Percentiles rank a stretch among this genome's conserved stretches.
These are phyloP conservation scores for Dicrostonyx torquatus DNA, from an alignment of 2,797 vertebrate genomes.

Conservation along the genomic window DNA sequence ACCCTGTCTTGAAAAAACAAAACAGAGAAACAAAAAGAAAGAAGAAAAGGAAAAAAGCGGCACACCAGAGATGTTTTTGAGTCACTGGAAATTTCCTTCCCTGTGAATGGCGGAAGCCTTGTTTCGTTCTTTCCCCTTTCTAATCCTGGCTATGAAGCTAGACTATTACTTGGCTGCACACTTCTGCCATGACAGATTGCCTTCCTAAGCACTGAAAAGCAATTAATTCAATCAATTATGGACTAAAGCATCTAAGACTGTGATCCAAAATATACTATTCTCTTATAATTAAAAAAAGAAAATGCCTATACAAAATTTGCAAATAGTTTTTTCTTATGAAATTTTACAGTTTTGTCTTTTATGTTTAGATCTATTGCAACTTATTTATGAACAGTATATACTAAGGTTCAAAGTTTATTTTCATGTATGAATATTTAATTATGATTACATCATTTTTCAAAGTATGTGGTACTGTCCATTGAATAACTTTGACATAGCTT, in stretches of 20 bases:
- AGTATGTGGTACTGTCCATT: neutral
- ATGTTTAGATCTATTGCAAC: slow-evolving; percentile 17
- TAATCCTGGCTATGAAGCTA: neutral
- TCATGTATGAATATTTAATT: slow-evolving; percentile 47
- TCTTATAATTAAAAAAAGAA: neutral
- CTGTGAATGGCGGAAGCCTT: neutral
- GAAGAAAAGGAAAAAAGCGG: too few relatives aligned
- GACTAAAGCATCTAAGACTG: neutral
- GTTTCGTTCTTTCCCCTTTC: neutral
- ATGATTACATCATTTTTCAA: neutral
- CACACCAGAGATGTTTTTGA: neutral
- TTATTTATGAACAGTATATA: neutral
- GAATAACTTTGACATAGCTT: slow-evolving; percentile 6
- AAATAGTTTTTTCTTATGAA: slow-evolving; percentile 30
- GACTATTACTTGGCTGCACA: neutral
- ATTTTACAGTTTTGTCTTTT: slow-evolving; percentile 41
- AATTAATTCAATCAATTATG: neutral
- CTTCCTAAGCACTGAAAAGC: neutral
- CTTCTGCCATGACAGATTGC: neutral
- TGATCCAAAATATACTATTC: neutral
- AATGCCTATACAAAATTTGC: slow-evolving; percentile 22
- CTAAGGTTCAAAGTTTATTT: slow-evolving; percentile 14
- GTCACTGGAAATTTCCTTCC: neutral
- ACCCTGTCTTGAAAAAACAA: too few relatives aligned
- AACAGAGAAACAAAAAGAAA: too few relatives aligned